Evolutionary conservation across 64 coral and sea anemone species (phyloP), one percentile per base, ranked within the genome.

Genomic region (Acropora yongei): DNA sequence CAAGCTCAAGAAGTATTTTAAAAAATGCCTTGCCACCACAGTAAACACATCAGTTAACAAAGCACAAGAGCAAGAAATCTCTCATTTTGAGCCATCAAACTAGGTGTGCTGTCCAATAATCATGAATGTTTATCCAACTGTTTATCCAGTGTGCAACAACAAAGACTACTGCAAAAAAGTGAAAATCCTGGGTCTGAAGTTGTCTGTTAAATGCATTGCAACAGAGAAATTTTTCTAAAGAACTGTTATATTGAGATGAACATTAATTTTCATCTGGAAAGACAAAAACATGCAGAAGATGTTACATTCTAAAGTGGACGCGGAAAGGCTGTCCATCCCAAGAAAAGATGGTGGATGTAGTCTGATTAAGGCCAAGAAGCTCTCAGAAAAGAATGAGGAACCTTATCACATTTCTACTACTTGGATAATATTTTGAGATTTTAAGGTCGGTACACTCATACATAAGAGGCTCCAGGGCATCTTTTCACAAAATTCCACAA

Each of bases 181-280:
- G 72, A 68, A 67, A 92, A 86, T 11, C 79, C 50, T 65, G 80
- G 79, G 16, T 65, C 80, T 17, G 76, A 48, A 0, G 61, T 91
- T 61, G 89, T 92, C 30, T 41, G 18, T 68, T 92, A 55, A 68
- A 72, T 92, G 41, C 41, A 86, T 60, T 83, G 89, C 7, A 91
- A 91, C 79, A 84, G 79, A 84, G 30, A 68, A 91, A 91, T 76
- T 67, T 78, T 91, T 65, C 19, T 91, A 5, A 83, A 48, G 39
- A 91, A 91, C 79, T 91, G 89, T 75, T 91, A 76, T 63, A 58
- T 91, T 75, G 79, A 91, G 13, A 84, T 84, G 89, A 91, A 76
- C 68, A 84, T 84, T 6, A 91, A 84, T 83, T 91, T 63, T 30
- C 89, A 91, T 77, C 89, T 83, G 10, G 79, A 91, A 17, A 77